Evolutionary conservation across 35 echinoderm and acorn worm species (phyloP).

Genomic region (Lytechinus pictus): DNA sequence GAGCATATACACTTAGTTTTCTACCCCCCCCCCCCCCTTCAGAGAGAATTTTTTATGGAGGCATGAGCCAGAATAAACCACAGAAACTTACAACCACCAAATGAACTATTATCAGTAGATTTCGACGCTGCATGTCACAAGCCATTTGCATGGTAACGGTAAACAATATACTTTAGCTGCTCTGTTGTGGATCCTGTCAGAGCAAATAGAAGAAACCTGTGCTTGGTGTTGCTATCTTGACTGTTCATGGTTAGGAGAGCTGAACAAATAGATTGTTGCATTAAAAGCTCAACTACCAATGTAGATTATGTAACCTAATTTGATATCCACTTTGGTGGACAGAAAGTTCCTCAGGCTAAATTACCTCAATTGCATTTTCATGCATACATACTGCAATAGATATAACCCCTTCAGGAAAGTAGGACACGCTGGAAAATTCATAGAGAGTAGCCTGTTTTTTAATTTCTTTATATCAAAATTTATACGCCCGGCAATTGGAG

Average conservation of each 20-base stretch:
- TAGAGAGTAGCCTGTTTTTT: too few species aligned
- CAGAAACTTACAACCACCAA: background rate
- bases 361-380: background rate
- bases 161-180: background rate
- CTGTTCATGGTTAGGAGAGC: background rate
- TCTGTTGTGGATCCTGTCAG: background rate
- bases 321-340: background rate
- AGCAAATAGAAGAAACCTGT: background rate
- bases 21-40: too few species aligned
- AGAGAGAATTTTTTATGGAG: too few species aligned
- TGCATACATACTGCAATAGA: background rate
- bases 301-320: constrained; percentile 29
- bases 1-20: too few species aligned
- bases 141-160: background rate
- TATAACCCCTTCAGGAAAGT: background rate
- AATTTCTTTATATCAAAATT: too few species aligned
- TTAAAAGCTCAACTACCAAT: constrained; percentile 27
- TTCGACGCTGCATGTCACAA: background rate
- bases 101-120: background rate
- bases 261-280: constrained; percentile 12
- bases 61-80: too few species aligned
- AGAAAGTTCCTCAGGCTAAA: background rate
- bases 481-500: too few species aligned
- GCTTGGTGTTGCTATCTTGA: background rate
- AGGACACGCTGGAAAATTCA: too few species aligned